These are phyloP conservation scores for Anthopleura sola DNA, from an alignment of 64 coral and sea anemone species.

Conservation along the genomic window DNA sequence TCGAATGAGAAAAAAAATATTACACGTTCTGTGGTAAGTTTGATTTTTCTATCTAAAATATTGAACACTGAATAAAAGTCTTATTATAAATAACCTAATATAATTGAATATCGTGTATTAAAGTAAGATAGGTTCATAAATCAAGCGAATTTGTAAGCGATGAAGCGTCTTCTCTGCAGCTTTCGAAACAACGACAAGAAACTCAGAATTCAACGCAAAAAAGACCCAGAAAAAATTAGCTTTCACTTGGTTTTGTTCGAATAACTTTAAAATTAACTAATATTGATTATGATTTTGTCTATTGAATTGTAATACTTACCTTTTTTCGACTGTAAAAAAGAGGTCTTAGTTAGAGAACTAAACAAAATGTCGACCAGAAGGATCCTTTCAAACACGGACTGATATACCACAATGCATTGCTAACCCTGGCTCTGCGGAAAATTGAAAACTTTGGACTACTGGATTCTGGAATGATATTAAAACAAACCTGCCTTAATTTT, in stretches of 20 bases:
- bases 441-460: not conserved
- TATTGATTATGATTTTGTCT: not conserved
- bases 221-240: not conserved
- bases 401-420: conserved; percentile 12
- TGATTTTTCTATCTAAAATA: not conserved
- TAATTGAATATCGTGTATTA: not conserved
- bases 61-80: not conserved
- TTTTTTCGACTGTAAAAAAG: not conserved
- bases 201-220: not conserved
- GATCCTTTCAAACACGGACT: not conserved
- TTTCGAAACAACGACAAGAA: not conserved
- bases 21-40: not conserved
- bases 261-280: not conserved
- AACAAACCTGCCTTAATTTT: not conserved
- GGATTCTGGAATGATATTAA: not conserved
- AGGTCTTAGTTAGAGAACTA: not conserved
- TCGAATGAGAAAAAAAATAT: not conserved
- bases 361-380: not conserved
- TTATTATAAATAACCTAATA: not conserved
- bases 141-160: not conserved
- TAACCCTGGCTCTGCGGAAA: not conserved
- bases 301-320: not conserved
- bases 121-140: not conserved
- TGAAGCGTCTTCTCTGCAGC: not conserved
- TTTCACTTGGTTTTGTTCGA: not conserved